Evolutionary conservation across 2,113 vertebrate genomes (phyloP), one percentile per base, ranked within the genome.

Genomic region (Petromus typicus): DNA sequence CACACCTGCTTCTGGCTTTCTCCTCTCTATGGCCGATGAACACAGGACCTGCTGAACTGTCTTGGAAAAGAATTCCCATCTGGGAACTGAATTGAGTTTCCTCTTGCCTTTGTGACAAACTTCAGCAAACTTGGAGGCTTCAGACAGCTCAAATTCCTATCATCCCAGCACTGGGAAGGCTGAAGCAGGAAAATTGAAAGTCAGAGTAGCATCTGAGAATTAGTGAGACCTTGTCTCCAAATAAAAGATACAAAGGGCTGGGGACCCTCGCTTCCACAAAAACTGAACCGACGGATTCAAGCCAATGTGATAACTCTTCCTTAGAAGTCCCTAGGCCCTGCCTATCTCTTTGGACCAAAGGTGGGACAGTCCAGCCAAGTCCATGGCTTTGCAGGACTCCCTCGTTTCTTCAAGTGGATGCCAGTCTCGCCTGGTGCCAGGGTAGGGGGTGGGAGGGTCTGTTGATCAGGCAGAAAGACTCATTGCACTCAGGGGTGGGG

Each of bases 401-500:
- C 37, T 18, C 22, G 66, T 13, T 20, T 54, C 59, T 17, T 0
- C 45, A 61, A 66, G 57, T 2, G 1, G 71, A 54, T n/a, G 64
- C 51, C 40, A 12, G 64, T 6, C 61, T 54, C 4, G 69, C 18
- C 18, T 23, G 18, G 43, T 61, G n/a, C 37, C 14, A 59, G n/a
- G n/a, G n/a, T n/a, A n/a, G n/a, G n/a, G 30, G 32, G 37, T 5
- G 0, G 43, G 32, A 25, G 32, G 40, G 54, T 13, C 3, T 22
- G 30, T 13, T 43, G 17, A 11, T 10, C 45, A 5, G 2, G 54
- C 69, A 67, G 71, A 59, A 43, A 40, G 51, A 27, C 1, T 7
- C 7, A 20, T 45, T 32, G 25, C 0, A 4, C n/a, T 13, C 43
- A 34, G 9, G 8, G 45, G 23, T 43, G 54, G 81, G 0, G 3